These are phyloP conservation scores for Hippocampus mohnikei DNA, from an alignment of 2,113 vertebrate species.

Conservation along the genomic window DNA sequence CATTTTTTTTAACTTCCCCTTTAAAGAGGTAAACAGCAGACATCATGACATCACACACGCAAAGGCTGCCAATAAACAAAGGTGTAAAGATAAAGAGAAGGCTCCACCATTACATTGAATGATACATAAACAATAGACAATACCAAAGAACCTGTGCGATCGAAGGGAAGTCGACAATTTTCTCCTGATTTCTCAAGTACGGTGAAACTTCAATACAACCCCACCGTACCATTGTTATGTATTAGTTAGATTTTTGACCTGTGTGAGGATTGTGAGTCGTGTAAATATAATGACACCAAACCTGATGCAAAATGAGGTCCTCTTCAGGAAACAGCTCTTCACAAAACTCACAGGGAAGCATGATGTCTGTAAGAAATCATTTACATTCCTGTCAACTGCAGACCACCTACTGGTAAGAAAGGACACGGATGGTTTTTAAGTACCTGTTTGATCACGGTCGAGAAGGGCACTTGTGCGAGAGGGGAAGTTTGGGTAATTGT, in stretches of 20 bases:
- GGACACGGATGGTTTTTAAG: background rate
- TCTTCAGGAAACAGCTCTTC: slow-evolving; percentile 92
- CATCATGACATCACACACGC: background rate
- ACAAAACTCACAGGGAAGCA: slow-evolving; percentile 96
- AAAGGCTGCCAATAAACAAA: background rate
- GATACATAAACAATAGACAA: background rate
- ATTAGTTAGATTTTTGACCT: background rate
- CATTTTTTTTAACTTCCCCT: no score
- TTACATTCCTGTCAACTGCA: background rate
- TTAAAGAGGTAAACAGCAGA: no score
- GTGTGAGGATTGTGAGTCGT: background rate
- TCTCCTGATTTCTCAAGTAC: background rate
- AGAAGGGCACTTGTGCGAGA: slow-evolving; percentile 29
- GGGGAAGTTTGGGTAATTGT: slow-evolving; percentile 52
- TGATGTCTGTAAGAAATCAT: slow-evolving; percentile 56
- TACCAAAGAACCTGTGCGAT: background rate
- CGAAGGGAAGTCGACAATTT: background rate
- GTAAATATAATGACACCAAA: slow-evolving; percentile 43
- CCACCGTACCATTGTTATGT: background rate
- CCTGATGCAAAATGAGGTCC: slow-evolving; percentile 95
- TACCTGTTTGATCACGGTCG: slow-evolving; percentile 56
- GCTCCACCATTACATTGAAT: background rate
- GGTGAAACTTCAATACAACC: background rate
- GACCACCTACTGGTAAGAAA: background rate
- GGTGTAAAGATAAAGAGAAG: background rate